Evolutionary conservation across 2,113 vertebrate species (phyloP), one percentile per base, ranked within the genome.

Genomic region (Falcunculus frontatus): DNA sequence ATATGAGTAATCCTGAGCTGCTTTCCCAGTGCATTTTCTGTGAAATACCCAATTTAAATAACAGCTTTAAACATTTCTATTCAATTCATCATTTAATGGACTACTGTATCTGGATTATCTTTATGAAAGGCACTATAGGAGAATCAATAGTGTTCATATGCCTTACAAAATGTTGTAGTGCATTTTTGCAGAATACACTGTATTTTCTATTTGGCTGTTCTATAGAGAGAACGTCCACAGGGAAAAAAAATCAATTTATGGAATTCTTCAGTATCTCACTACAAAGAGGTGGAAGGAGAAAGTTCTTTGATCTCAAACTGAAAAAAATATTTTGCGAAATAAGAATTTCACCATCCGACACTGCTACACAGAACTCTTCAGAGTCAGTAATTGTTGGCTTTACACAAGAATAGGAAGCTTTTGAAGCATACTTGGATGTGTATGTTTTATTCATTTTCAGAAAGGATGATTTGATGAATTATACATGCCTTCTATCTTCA

Each of bases 401-500:
- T 95, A 86, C 73, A 89, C 87, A 88, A n/a, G 82, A 89, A 63
- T 44, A 73, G 87, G 56, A 91, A 83, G 65, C 19, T 82, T 63
- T 18, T 85, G 42, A 93, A 93, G 69, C 67, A 59, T 62, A 47
- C 84, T 72, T 56, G 25, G 63, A 18, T 85, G 26, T 15, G 10
- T 17, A 89, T 90, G n/a, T 88, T 96, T 96, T 92, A 96, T 95
- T 96, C 74, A 92, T 96, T 91, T 91, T 95, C 47, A 65, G 90
- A 95, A 95, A 79, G 52, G 39, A 53, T 52, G 47, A 74, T 95
- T 78, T 95, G 76, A 92, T 96, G 88, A 97, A 96, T 95, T 93
- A 96, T 94, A 94, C 56, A 95, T 95, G 37, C 39, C 55, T 77
- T 41, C 27, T 44, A 12, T 62, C 57, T 82, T 69, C 42, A 76